These are phyloP conservation scores for Meriones unguiculatus DNA, from an alignment of 2,113 vertebrate species.

Conservation along the genomic window DNA sequence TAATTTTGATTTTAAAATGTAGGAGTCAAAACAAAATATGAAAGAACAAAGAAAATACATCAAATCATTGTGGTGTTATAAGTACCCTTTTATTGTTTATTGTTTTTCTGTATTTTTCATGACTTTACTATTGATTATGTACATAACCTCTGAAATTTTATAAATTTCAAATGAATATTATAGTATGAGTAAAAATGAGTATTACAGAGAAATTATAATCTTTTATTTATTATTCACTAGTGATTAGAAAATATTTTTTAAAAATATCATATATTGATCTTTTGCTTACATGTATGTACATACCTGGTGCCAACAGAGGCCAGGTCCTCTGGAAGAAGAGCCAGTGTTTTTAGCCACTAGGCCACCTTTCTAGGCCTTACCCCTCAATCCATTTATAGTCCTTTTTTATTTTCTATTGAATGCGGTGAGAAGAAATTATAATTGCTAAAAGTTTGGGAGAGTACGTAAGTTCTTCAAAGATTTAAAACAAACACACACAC, in stretches of 20 bases:
- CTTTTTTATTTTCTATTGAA: not conserved
- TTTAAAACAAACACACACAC: not conserved
- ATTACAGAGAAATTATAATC: constrained; percentile 21
- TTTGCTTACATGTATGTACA: not conserved
- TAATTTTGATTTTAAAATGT: constrained; percentile 4
- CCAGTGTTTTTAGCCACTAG: not conserved
- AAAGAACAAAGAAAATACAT: not conserved
- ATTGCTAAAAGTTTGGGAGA: not conserved
- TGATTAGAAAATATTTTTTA: not conserved
- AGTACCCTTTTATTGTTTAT: not conserved
- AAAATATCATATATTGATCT: not conserved
- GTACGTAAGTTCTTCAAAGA: not conserved
- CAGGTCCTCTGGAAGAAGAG: not conserved
- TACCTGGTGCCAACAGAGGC: not conserved
- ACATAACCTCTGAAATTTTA: not conserved
- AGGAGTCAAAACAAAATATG: not conserved
- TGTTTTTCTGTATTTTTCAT: not conserved
- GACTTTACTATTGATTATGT: not conserved
- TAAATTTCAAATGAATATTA: not conserved
- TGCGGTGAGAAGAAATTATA: not conserved
- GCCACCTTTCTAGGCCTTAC: not conserved
- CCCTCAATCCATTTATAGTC: not conserved
- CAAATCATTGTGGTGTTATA: not conserved
- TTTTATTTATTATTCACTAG: not conserved
- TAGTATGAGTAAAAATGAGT: not conserved